Evolutionary conservation across 2,888 invertebrate species (phyloP), one percentile per base, ranked within the genome.

Genomic region (Elmis aenea): DNA sequence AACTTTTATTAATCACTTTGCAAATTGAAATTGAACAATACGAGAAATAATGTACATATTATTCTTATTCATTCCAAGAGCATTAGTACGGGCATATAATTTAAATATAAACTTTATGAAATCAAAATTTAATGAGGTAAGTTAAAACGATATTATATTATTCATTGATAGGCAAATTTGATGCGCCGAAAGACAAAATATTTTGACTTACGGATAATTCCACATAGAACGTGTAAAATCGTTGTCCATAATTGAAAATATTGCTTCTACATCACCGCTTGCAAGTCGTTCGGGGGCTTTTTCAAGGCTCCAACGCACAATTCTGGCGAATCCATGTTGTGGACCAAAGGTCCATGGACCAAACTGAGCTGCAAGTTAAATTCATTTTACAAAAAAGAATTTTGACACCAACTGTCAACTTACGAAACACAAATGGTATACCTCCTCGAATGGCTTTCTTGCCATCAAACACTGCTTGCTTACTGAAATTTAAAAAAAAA

Each of bases 401-500:
- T 14, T 31, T 13, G 9, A 2, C 0, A 14, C 2, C 3, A 9
- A 25, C 13, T 5, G 10, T 11, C 32, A 66, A 86, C 93, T 91
- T 79, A 95, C 94, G 95, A 71, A 95, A 95, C 49, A 95, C 90
- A 70, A 95, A 86, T 45, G 95, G 95, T 68, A 95, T 92, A 59
- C 95, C 95, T 59, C 95, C 95, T 64, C 95, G 77, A 66, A 95
- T 95, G 47, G 94, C 87, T 67, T 93, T 87, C 69, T 93, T 93
- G 52, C 93, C 93, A 73, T 95, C 94, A 72, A 94, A 95, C 37
- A 93, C 83, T 33, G 95, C 90, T 71, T 92, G 85, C 73, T 94
- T 92, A 71, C 91, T 92, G 75, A 39, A 80, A 77, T 47, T 24
- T 24, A 5, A 28, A 28, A 28, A 25, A 23, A 12, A 13, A 21